A percentile compares a stretch with the other conserved stretches of the same genome.
phyloP scores from a whole-genome alignment of 2,888 invertebrate species.

The Himalopsyche japonica region DNA sequence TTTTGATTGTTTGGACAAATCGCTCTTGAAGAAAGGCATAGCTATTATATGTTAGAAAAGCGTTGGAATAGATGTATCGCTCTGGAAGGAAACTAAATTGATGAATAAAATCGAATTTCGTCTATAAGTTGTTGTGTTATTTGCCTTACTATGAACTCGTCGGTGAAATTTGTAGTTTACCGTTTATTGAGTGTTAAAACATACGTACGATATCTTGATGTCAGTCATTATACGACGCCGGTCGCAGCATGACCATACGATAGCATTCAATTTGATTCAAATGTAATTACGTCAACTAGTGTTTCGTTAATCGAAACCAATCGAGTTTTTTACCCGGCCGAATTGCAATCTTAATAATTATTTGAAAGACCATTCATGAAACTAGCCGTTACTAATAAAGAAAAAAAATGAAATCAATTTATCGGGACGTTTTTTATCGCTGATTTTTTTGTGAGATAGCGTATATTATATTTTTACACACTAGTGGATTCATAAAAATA shows the following conservation, averaged over 20 bases:
- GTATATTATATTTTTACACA: too few relatives aligned
- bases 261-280: neutral
- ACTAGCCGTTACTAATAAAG: neutral
- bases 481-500: too few relatives aligned
- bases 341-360: neutral
- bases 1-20: too few relatives aligned
- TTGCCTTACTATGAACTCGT: too few relatives aligned
- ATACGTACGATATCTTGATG: neutral
- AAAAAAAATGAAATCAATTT: neutral
- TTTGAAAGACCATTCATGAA: neutral
- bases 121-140: too few relatives aligned
- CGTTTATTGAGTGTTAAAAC: neutral
- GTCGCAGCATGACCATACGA: neutral
- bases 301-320: neutral
- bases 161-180: neutral
- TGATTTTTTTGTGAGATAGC: neutral
- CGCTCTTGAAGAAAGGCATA: too few relatives aligned
- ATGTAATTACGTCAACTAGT: neutral
- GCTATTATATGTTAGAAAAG: too few relatives aligned
- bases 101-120: too few relatives aligned
- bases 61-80: too few relatives aligned
- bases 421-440: neutral
- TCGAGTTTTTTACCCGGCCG: neutral
- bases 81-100: too few relatives aligned
- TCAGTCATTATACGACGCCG: neutral